Evolutionary conservation across 2,888 invertebrate genomes (phyloP).

Genomic region (Acanthacorydalis orientalis): DNA sequence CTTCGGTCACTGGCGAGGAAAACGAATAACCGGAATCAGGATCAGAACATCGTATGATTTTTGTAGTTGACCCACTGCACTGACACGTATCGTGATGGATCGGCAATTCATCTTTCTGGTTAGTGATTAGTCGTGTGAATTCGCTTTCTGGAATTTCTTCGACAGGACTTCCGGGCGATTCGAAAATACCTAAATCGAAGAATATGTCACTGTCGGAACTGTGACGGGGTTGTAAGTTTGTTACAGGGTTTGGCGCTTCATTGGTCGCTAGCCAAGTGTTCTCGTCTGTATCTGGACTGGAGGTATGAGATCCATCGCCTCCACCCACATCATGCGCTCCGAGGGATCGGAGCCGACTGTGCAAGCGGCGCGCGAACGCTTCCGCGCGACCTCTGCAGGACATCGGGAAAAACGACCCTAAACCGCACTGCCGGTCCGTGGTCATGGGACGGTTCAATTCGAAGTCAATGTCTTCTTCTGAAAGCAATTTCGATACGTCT

Average conservation of each 20-base stretch:
- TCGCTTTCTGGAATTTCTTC: slow-evolving; percentile 39
- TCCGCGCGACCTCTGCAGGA: slow-evolving; percentile 67
- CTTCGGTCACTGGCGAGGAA: slow-evolving; percentile 22
- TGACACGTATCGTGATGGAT: slow-evolving; percentile 18
- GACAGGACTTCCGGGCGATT: slow-evolving; percentile 52
- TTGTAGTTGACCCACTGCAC: slow-evolving; percentile 33
- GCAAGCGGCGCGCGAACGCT: slow-evolving; percentile 62
- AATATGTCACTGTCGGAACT: slow-evolving; percentile 22
- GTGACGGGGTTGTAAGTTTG: slow-evolving; percentile 32
- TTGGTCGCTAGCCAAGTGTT: slow-evolving; percentile 24
- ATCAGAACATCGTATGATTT: slow-evolving; percentile 21
- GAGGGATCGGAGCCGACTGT: slow-evolving; percentile 54
- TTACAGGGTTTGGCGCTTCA: slow-evolving; percentile 19
- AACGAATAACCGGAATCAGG: slow-evolving; percentile 34
- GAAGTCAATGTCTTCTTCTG: too few relatives aligned
- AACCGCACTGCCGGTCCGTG: slow-evolving; percentile 33
- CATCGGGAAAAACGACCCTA: slow-evolving; percentile 54
- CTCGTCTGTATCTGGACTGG: slow-evolving; percentile 15
- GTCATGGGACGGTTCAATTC: not conserved
- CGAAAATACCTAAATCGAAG: slow-evolving; percentile 41
- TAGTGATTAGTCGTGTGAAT: slow-evolving; percentile 25
- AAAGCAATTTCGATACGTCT: not conserved
- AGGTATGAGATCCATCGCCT: not conserved
- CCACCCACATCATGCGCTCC: slow-evolving; percentile 23
- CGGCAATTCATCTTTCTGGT: slow-evolving; percentile 16